These are phyloP conservation scores for Falco rusticolus DNA, from an alignment of 2,797 vertebrate genomes.

Conservation along the genomic window DNA sequence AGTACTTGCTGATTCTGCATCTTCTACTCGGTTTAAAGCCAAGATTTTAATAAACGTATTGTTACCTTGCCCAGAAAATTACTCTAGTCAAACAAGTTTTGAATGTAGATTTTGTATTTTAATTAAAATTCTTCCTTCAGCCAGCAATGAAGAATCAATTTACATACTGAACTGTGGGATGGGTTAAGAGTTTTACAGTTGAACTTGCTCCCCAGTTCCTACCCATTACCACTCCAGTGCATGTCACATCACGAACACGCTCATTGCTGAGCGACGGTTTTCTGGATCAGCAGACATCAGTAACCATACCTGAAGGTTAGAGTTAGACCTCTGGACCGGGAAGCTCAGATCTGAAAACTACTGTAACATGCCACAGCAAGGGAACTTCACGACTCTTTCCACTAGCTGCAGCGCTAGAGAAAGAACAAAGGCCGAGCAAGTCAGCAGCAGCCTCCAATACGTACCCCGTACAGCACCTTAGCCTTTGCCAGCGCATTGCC, in stretches of 20 bases:
- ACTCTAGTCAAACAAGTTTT: slow-evolving; percentile 65
- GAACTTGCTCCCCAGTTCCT: neutral
- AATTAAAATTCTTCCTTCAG: slow-evolving; percentile 59
- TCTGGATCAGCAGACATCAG: neutral
- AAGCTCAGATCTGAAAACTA: neutral
- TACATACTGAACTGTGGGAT: slow-evolving; percentile 32
- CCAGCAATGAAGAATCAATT: slow-evolving; percentile 47
- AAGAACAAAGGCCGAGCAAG: neutral
- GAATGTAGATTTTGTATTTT: slow-evolving; percentile 67
- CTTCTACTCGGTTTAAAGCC: slow-evolving; percentile 35
- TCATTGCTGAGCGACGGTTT: neutral
- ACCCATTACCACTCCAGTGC: neutral
- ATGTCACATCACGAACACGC: neutral
- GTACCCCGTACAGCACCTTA: slow-evolving; percentile 84
- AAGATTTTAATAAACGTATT: slow-evolving; percentile 59
- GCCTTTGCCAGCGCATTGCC: slow-evolving; percentile 90
- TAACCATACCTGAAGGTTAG: neutral
- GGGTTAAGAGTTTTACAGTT: neutral
- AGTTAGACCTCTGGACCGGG: neutral
- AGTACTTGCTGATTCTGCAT: slow-evolving; percentile 61
- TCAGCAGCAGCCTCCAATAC: slow-evolving; percentile 24
- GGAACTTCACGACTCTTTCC: neutral
- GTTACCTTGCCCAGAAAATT: slow-evolving; percentile 70
- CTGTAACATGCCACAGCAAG: neutral
- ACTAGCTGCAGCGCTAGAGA: neutral